Evolutionary conservation across 1,140 invertebrate species (phyloP), one percentile per base, ranked within the genome.

Genomic region (Drosophila rufa): DNA sequence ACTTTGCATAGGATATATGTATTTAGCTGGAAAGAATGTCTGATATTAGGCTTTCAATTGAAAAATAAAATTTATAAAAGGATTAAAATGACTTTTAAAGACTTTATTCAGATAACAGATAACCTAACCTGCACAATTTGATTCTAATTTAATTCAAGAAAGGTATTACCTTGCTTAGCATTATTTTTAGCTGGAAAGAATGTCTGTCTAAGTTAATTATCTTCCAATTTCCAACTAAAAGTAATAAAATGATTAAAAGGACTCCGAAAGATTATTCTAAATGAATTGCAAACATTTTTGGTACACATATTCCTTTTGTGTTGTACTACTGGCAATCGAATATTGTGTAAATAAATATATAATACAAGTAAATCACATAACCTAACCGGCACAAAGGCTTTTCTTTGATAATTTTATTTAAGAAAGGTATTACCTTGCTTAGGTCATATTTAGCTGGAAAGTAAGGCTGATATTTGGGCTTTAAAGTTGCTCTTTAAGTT

Each of bases 291-390:
- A n/a, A n/a, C n/a, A n/a, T n/a, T n/a, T n/a, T n/a, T n/a, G n/a
- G n/a, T n/a, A n/a, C n/a, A n/a, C n/a, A n/a, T n/a, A n/a, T n/a
- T n/a, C n/a, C n/a, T n/a, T n/a, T n/a, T 70, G 56, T 64, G 46
- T 48, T 76, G 38, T 58, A 53, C 40, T 77, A 50, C 69, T 79
- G 74, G 51, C 45, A 60, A 69, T 81, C 50, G 36, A 48, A 64
- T 75, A 30, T 48, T 60, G 64, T 73, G 70, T 82, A 75, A 79
- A 81, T 55, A 55, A 55, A 55, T 4, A 55, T 82, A 74, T 36
- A 70, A 58, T 73, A 57, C n/a, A n/a, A n/a, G n/a, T n/a, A n/a
- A 67, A 53, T n/a, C 0, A 17, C 25, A 62, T 71, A 46, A 56
- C 46, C 66, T 46, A 43, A 33, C 33, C 57, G 50, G 48, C 40